Evolutionary conservation across 2,888 invertebrate genomes (phyloP), one percentile per base, ranked within the genome.

Genomic region (Theodoxus fluviatilis): DNA sequence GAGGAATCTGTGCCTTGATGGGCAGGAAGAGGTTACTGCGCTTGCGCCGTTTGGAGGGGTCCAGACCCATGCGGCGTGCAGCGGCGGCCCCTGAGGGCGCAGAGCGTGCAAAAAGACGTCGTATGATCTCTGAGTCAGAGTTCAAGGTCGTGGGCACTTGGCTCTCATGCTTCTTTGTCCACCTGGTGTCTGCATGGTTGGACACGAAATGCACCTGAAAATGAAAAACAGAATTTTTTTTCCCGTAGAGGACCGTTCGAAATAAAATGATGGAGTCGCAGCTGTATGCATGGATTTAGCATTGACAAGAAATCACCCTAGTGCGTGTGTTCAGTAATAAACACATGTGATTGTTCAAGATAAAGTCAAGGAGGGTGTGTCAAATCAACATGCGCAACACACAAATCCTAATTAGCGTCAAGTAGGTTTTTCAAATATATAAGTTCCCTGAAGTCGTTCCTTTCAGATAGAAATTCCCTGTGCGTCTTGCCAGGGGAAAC

Each of bases 161-260:
- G 28, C 55, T 67, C 6, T 78, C 65, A 47, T 76, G 78, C 43
- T 75, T 71, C 15, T 67, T 73, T n/a, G 80, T 77, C 80, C 80
- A 80, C 49, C 76, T 75, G 22, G 77, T 79, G 66, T 78, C 78
- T 0, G 75, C 77, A 15, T 76, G 76, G 70, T 81, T 82, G 37
- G 80, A 77, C 61, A 72, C 73, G 69, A 83, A 81, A 75, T 82
- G 83, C n/a, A 72, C 74, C n/a, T n/a, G n/a, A n/a, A n/a, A n/a
- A n/a, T n/a, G n/a, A 22, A 78, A 59, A n/a, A n/a, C n/a, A n/a
- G n/a, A n/a, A n/a, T n/a, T n/a, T n/a, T n/a, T n/a, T n/a, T n/a
- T n/a, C n/a, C n/a, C n/a, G n/a, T n/a, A n/a, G n/a, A n/a, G n/a
- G n/a, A n/a, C n/a, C n/a, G n/a, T n/a, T n/a, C n/a, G n/a, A n/a